A percentile compares a stretch with the other conserved stretches of the same genome.
Conservation (phyloP, 1,140 invertebrate genomes). For the Rhopalosiphum padi region DNA sequence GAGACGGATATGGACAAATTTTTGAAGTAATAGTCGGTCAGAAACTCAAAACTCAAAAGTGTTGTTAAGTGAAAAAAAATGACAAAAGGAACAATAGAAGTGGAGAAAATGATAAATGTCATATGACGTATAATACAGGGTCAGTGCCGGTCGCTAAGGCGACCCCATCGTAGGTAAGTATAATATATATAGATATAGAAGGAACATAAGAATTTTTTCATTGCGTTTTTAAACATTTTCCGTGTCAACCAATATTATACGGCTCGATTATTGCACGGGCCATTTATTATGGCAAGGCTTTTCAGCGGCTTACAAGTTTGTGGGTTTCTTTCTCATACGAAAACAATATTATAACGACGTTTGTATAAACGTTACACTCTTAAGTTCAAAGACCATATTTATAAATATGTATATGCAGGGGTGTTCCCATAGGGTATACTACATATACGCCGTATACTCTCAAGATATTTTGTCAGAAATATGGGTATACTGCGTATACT, state of each 20-base stretch:
- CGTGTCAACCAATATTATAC: constrained; percentile 22
- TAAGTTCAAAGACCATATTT: neutral
- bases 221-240: constrained; percentile 18
- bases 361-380: neutral
- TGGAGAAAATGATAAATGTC: neutral
- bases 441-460: too few species aligned
- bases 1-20: too few species aligned
- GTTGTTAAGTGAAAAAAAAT: neutral
- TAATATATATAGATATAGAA: neutral
- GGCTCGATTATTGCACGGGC: constrained; percentile 30
- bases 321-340: neutral
- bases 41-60: neutral
- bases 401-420: neutral
- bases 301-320: constrained; percentile 34
- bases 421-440: too few species aligned
- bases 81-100: neutral
- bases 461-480: too few species aligned
- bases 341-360: neutral
- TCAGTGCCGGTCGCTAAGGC: constrained; percentile 32
- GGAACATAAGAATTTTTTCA: constrained; percentile 2
- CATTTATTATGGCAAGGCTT: constrained; percentile 37
- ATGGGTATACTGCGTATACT: too few species aligned
- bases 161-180: neutral
- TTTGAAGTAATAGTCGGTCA: neutral
- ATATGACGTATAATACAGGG: neutral